Base-by-base conservation (phyloP, 2,888 invertebrate species). In the Helleia helle region DNA sequence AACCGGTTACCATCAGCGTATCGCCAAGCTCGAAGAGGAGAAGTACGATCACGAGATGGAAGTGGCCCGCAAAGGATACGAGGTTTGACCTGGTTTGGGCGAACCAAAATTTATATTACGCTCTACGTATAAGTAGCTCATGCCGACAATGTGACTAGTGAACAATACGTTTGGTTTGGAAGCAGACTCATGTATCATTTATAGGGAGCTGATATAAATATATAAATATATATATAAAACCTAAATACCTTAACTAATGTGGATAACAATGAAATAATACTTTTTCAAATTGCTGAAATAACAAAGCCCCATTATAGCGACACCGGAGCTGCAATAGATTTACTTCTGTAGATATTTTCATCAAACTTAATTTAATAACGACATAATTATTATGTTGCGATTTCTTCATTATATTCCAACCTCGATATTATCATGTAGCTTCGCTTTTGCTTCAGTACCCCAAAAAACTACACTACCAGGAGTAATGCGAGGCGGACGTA, bases 1-100 rank as follows among this genome's bases (percentile, higher is more conserved):
- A 74, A 89, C 87, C 87, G 89, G 89, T 72, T 94, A 95, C 87
- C 91, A 96, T 87, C 89, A 90, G 71, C 91, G 93, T 87, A 92
- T 95, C 85, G 85, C 74, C 75, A 87, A 87, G 67, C 89, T 96
- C 77, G 95, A 96, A 86, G 91, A 92, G 79, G 90, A 93, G 87
- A 98, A 98, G 90, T 98, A 95, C 90, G 99, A 99, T 90, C 91
- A 96, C 88, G 99, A 99, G 89, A 90, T 92, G 87, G 95, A 95
- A 87, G 96, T 97, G 86, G 91, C 94, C 86, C 93, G 92, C 88
- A 97, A 94, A 91, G 95, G 95, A 80, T 90, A 93, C 83, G 97
- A 98, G 95, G 97, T 97, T 89, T 88, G 89, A 71, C 71, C 65
- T 71, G 76, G 70, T 77, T 80, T 77, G 68, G 65, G 65, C 70